Percentiles rank a stretch among this genome's conserved stretches.
Evolutionary conservation across 2,888 invertebrate species (phyloP).

Genomic region (Melieria picta): DNA sequence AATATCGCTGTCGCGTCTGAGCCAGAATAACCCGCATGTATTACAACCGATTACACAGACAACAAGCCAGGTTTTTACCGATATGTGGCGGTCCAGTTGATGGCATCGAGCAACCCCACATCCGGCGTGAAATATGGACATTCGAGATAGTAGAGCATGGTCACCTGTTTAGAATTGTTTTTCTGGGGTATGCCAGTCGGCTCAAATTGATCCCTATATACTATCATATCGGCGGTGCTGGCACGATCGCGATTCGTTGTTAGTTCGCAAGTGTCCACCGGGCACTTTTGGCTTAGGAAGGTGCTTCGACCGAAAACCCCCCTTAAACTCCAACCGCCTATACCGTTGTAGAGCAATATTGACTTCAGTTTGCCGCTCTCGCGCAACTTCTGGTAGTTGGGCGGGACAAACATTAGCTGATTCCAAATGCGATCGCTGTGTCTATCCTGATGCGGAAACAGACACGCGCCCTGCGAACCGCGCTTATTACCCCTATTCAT

Average conservation of each 20-base stretch:
- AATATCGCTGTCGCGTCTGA: constrained; percentile 83
- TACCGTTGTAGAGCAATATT: constrained; percentile 80
- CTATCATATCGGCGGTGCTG: constrained; percentile 82
- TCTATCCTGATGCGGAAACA: constrained; percentile 81
- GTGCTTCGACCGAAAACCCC: constrained; percentile 71
- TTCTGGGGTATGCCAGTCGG: constrained; percentile 76
- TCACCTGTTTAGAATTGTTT: constrained; percentile 77
- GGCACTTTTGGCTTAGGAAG: constrained; percentile 80
- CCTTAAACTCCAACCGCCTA: constrained; percentile 81
- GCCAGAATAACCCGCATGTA: not conserved
- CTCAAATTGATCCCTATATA: constrained; percentile 87
- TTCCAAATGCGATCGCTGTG: constrained; percentile 80
- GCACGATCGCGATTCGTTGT: constrained; percentile 80
- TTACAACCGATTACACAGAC: not conserved
- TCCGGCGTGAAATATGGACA: constrained; percentile 95
- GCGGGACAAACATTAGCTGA: constrained; percentile 88
- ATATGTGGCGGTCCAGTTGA: constrained; percentile 98
- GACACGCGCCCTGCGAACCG: constrained; percentile 67
- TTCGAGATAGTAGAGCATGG: constrained; percentile 93
- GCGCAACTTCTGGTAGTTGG: constrained; percentile 73
- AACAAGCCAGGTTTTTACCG: constrained; percentile 67
- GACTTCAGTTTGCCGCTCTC: constrained; percentile 61
- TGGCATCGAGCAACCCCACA: constrained; percentile 76
- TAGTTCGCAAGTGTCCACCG: constrained; percentile 87
- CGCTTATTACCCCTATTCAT: constrained; percentile 57